phyloP scores from a whole-genome alignment of 2,888 invertebrate genomes.

The Tetrapedia diversipes region DNA sequence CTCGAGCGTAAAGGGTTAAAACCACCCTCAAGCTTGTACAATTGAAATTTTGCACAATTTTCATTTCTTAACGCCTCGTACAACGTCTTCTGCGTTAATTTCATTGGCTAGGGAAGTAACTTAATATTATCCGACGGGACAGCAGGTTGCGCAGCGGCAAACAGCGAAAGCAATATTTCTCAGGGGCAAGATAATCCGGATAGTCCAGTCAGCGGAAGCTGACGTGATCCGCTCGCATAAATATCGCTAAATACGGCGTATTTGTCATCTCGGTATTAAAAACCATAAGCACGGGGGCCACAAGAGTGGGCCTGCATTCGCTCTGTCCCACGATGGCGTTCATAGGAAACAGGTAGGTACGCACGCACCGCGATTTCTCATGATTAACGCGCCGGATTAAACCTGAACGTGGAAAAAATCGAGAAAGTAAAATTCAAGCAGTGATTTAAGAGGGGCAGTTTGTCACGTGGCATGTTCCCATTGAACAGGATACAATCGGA shows the following conservation, averaged over 20 bases:
- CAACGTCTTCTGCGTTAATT: slow-evolving; percentile 31
- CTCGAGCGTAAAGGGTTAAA: no score
- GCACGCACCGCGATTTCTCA: slow-evolving; percentile 74
- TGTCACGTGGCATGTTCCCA: slow-evolving; percentile 51
- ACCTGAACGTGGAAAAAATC: slow-evolving; percentile 68
- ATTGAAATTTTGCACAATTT: no score
- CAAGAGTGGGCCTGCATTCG: slow-evolving; percentile 1
- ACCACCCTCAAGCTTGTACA: no score
- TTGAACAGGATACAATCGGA: slow-evolving; percentile 46
- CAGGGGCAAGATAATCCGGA: slow-evolving; percentile 77
- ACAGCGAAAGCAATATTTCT: slow-evolving; percentile 64
- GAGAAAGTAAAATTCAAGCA: slow-evolving; percentile 50
- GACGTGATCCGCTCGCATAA: slow-evolving; percentile 80
- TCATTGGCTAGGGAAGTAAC: slow-evolving; percentile 48
- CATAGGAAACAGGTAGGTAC: slow-evolving; percentile 33
- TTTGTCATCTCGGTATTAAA: slow-evolving; percentile 78
- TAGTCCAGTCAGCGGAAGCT: slow-evolving; percentile 74
- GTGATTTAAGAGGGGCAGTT: slow-evolving; percentile 64
- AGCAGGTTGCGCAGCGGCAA: slow-evolving; percentile 61
- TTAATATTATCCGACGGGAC: slow-evolving; percentile 56
- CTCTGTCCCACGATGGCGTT: slow-evolving; percentile 9
- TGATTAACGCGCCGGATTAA: slow-evolving; percentile 74
- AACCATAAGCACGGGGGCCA: slow-evolving; percentile 52
- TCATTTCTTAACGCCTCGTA: background rate
- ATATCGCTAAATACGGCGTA: slow-evolving; percentile 77